Conservation (phyloP, 2,113 vertebrate genomes). For the Ailuropoda melanoleuca region DNA sequence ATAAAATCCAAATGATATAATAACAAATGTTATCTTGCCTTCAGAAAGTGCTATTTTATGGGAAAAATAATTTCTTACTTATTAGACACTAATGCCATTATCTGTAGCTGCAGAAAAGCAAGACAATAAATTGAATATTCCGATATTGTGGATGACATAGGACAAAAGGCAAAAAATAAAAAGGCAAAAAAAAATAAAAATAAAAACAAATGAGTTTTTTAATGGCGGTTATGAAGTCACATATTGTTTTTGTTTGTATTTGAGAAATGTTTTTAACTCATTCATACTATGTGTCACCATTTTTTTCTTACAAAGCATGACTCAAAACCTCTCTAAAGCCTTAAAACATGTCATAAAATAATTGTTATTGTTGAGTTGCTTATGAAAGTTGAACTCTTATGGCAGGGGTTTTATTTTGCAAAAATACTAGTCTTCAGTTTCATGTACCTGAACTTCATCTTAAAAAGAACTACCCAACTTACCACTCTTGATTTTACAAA, state of each 20-base stretch:
- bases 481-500: background rate
- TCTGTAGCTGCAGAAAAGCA: slow-evolving; percentile 8
- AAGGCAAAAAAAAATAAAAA: background rate
- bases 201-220: background rate
- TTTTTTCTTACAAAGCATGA: slow-evolving; percentile 2
- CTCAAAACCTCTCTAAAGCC: background rate
- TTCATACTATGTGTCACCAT: background rate
- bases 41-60: slow-evolving; percentile 43
- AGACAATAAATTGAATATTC: background rate
- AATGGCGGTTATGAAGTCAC: background rate
- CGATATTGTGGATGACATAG: background rate
- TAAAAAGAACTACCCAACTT: background rate
- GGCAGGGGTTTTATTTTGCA: background rate
- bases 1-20: slow-evolving; percentile 19
- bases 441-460: background rate
- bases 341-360: background rate
- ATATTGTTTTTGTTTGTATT: background rate
- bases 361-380: slow-evolving; percentile 1
- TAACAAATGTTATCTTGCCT: background rate
- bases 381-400: background rate
- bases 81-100: background rate
- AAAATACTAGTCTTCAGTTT: slow-evolving; percentile 41
- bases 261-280: slow-evolving; percentile 23
- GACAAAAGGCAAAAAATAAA: background rate
- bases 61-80: slow-evolving; percentile 34